Evolutionary conservation across 2,797 vertebrate genomes (phyloP).

Genomic region (Catharus ustulatus): DNA sequence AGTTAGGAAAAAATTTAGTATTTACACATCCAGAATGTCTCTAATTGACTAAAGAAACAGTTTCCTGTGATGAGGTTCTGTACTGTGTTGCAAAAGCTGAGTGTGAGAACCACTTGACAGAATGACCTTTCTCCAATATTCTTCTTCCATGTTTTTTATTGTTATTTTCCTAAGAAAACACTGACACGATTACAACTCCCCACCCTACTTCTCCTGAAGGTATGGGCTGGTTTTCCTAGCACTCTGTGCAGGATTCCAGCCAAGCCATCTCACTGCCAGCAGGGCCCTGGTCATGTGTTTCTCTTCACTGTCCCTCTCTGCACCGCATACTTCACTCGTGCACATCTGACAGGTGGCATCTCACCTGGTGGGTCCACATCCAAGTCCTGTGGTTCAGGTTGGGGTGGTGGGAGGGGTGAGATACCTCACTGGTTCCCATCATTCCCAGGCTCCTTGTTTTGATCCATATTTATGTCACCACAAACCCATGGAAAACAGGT

Average conservation of each 20-base stretch:
- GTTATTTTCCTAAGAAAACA: neutral
- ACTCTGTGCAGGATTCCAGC: neutral
- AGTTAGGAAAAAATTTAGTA: neutral
- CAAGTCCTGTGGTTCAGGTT: neutral
- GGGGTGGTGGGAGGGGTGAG: neutral
- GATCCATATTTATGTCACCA: neutral
- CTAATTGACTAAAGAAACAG: neutral
- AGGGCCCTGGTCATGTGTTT: neutral
- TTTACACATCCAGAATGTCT: neutral
- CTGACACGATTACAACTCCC: neutral
- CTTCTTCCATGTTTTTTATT: neutral
- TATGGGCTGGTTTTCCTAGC: neutral
- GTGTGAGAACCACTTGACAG: slow-evolving; percentile 11
- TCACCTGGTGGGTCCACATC: neutral
- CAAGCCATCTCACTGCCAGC: neutral
- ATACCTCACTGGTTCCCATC: neutral
- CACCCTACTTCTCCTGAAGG: neutral
- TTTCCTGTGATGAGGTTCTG: neutral
- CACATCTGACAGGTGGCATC: rapidly evolving
- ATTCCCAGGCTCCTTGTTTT: neutral
- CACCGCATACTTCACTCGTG: neutral
- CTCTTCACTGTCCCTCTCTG: neutral
- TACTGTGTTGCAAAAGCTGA: neutral
- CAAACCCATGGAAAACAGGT: neutral
- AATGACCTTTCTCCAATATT: neutral